These are phyloP conservation scores for Ariopsis seemanni DNA, from an alignment of 2,113 vertebrate genomes.

Conservation along the genomic window DNA sequence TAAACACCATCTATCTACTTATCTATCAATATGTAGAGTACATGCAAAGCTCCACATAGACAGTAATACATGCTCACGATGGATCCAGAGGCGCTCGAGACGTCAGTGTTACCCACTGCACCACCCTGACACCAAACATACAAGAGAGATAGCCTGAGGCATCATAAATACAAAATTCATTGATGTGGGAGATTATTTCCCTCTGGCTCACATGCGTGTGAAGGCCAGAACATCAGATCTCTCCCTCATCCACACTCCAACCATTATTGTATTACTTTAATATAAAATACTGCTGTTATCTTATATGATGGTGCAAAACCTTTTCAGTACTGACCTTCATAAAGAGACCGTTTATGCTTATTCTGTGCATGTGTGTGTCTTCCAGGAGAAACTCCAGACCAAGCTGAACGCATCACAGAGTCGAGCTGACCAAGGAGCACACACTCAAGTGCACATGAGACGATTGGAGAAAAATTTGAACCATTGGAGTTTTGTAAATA, in stretches of 20 bases:
- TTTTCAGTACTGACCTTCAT: not conserved
- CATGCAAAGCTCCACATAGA: not conserved
- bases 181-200: not conserved
- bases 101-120: not conserved
- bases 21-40: no score
- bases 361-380: not conserved
- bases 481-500: not conserved
- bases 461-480: not conserved
- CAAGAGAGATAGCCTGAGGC: not conserved
- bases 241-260: not conserved
- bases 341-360: not conserved
- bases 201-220: not conserved
- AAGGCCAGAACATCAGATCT: not conserved
- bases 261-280: not conserved
- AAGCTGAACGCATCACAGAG: slow-evolving; percentile 30
- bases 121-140: not conserved
- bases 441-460: not conserved
- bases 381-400: slow-evolving; percentile 29
- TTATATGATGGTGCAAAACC: not conserved
- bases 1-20: no score
- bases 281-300: not conserved
- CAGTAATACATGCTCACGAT: not conserved
- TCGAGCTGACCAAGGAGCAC: slow-evolving; percentile 2
- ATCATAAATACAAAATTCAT: not conserved
- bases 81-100: not conserved